Evolutionary conservation across 2,888 invertebrate genomes (phyloP).

Genomic region (Morpho helenor): DNA sequence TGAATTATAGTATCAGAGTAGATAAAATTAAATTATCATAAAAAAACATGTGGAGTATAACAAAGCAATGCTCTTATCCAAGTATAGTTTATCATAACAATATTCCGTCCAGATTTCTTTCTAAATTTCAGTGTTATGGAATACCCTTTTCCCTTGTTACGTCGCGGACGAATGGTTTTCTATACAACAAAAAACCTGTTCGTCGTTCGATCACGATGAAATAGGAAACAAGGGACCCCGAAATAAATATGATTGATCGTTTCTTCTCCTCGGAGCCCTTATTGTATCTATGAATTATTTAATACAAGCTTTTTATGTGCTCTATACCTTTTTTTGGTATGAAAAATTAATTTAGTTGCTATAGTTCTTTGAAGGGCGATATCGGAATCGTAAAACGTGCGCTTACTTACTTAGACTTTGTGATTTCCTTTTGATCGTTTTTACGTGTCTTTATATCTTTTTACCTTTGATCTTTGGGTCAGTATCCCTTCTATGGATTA

Average conservation of each 20-base stretch:
- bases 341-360: slow-evolving; percentile 3
- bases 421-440: too few species aligned
- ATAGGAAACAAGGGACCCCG: slow-evolving; percentile 15
- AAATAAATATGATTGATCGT: slow-evolving; percentile 25
- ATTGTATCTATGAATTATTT: slow-evolving; percentile 28
- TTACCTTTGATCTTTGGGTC: too few species aligned
- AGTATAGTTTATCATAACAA: neutral
- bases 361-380: too few species aligned
- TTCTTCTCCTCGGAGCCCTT: slow-evolving; percentile 9
- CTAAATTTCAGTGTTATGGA: neutral
- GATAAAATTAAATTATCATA: too few species aligned
- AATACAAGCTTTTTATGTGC: slow-evolving; percentile 16
- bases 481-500: too few species aligned
- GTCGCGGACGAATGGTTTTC: slow-evolving; percentile 1
- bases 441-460: too few species aligned
- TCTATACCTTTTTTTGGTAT: slow-evolving; percentile 6
- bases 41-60: too few species aligned
- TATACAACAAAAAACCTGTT: slow-evolving; percentile 4
- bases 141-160: slow-evolving; percentile 2
- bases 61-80: neutral
- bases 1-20: too few species aligned
- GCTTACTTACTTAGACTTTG: too few species aligned
- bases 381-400: too few species aligned
- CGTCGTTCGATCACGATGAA: slow-evolving; percentile 7
- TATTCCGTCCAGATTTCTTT: neutral